Base-by-base conservation (phyloP, 2,888 invertebrate genomes). In the Pomacea canaliculata region DNA sequence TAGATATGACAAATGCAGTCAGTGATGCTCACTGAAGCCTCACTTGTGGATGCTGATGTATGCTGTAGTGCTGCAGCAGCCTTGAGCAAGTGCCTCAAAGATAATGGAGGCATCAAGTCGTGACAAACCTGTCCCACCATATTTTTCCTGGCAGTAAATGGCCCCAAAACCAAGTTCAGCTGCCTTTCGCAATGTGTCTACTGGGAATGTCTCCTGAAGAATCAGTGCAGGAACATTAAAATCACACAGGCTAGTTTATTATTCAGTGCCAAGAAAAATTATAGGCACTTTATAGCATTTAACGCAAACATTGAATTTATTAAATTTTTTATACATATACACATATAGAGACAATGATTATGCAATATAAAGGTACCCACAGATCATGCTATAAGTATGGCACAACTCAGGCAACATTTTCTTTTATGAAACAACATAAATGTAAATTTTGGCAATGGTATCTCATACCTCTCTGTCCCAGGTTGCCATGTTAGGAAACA, bases 11-110 rank as follows among this genome's bases (percentile, higher is more conserved):
- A 62, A 63, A n/a, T 48, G 12, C 16, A 63, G 12, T 63, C 37
- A n/a, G 18, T 62, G 46, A 37, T 65, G 46, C 48, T 65, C 37
- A 23, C 19, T 46, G 23, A 48, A 19, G 19, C 78, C 88, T 80
- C 88, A 93, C 92, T 93, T 93, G 87, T 93, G 93, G 83, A 93
- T 93, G 81, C 91, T 92, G 76, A 93, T 91, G 83, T 92, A 93
- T 19, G 93, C 93, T 19, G 93, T 92, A 7, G 93, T 93, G 65
- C 92, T 92, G 63, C 91, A 91, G 89, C 93, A 93, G 19, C 93
- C 93, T 76, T 91, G 91, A 0, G 93, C 89, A 46, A 93, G 84
- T n/a, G 93, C 92, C 88, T 93, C 93, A 86, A 93, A 93, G 77
- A 93, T 92, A 18, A 93, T 82, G 0, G 93, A 92, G 2, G 93